These are phyloP conservation scores for Erethizon dorsatum DNA, from an alignment of 2,797 vertebrate species.

Conservation along the genomic window DNA sequence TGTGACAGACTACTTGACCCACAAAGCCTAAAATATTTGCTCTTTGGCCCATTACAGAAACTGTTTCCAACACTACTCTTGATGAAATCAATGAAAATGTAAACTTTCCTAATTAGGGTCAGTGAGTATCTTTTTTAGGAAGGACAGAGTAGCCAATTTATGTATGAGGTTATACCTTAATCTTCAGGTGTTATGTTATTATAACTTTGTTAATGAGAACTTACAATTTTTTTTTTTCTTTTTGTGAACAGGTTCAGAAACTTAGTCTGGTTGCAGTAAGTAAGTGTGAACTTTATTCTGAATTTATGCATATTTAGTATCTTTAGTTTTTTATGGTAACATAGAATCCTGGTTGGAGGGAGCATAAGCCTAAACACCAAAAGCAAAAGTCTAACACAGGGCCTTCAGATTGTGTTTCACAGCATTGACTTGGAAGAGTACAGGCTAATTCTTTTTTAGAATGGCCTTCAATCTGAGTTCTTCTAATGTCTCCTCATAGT, in stretches of 20 bases:
- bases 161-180: slow-evolving; percentile 23
- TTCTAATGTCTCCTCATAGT: background rate
- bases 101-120: background rate
- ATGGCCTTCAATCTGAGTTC: slow-evolving; percentile 12
- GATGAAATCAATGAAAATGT: slow-evolving; percentile 8
- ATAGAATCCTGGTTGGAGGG: background rate
- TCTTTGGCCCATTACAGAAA: background rate
- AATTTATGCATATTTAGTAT: slow-evolving; percentile 38
- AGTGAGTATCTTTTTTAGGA: slow-evolving; percentile 38
- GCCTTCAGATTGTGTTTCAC: background rate
- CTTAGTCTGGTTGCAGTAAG: slow-evolving; percentile 97
- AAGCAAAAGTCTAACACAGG: background rate
- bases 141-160: background rate
- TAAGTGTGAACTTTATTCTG: slow-evolving; percentile 91
- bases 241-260: slow-evolving; percentile 93
- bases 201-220: slow-evolving; percentile 60
- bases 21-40: slow-evolving; percentile 21
- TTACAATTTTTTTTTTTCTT: slow-evolving; percentile 60
- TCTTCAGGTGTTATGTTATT: slow-evolving; percentile 51
- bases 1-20: background rate
- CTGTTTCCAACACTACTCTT: background rate
- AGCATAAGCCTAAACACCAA: background rate
- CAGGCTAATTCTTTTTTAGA: slow-evolving; percentile 5
- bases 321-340: slow-evolving; percentile 22
- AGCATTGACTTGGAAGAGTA: slow-evolving; percentile 2